Evolutionary conservation across 2,888 invertebrate genomes (phyloP).

Genomic region (Hydrotaea diabolus): DNA sequence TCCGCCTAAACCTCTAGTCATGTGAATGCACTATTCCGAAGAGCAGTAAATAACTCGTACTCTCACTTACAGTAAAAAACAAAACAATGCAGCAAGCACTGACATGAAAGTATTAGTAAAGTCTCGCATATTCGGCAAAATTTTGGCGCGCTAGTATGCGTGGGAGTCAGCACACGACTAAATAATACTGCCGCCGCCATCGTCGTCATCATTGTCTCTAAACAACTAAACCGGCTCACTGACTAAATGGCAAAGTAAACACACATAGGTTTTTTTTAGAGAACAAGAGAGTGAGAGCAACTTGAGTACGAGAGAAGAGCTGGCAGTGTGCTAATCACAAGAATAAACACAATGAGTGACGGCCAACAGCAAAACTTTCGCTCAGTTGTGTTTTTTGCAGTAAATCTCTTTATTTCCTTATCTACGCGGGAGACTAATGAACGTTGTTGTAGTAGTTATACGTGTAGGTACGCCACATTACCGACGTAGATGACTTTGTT

Average conservation of each 20-base stretch:
- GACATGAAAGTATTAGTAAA: not conserved
- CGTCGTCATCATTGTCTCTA: not conserved
- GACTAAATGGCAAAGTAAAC: not conserved
- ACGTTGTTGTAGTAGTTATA: not conserved
- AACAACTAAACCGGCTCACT: constrained; percentile 22
- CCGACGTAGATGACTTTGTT: not conserved
- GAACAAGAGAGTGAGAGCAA: not conserved
- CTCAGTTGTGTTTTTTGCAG: not conserved
- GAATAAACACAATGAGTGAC: not conserved
- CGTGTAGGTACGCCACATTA: not conserved
- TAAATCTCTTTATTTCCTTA: constrained; percentile 8
- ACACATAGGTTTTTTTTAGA: not conserved
- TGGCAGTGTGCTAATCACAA: not conserved
- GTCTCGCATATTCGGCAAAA: not conserved
- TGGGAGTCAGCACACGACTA: constrained; percentile 58
- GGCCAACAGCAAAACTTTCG: not conserved
- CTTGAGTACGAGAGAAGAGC: not conserved
- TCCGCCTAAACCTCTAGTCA: not conserved
- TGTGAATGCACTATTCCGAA: not conserved
- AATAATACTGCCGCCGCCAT: not conserved
- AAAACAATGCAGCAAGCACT: constrained; percentile 6
- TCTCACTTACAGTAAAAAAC: not conserved
- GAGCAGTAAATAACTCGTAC: not conserved
- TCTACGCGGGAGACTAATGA: not conserved
- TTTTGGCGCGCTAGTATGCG: constrained; percentile 68